phyloP scores from a whole-genome alignment of 2,888 invertebrate genomes.

The Leucophora obtusa region DNA sequence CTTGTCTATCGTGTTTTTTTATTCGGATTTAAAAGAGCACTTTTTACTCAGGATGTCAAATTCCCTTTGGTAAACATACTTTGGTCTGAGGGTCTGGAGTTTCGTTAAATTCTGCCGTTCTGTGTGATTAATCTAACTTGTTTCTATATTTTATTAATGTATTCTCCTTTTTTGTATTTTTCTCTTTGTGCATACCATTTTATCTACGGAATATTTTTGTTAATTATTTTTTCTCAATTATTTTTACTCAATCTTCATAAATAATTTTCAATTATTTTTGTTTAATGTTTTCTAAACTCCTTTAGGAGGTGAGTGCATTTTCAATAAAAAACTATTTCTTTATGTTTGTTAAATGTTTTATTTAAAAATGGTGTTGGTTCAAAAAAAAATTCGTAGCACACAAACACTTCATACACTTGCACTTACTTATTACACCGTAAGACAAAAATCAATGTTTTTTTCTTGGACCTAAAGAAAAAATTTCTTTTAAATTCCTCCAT shows the following conservation, averaged over 20 bases:
- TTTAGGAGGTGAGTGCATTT: slow-evolving; percentile 75
- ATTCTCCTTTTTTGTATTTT: slow-evolving; percentile 61
- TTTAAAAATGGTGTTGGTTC: slow-evolving; percentile 15
- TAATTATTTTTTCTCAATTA: slow-evolving; percentile 42
- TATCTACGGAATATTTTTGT: slow-evolving; percentile 56
- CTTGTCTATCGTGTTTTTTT: no score
- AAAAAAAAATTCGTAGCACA: neutral
- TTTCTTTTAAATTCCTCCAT: no score
- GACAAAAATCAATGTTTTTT: no score
- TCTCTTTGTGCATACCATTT: slow-evolving; percentile 58
- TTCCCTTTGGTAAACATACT: no score
- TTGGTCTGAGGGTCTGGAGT: no score
- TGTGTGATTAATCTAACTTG: slow-evolving; percentile 13
- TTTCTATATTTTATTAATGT: slow-evolving; percentile 45
- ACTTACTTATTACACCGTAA: no score
- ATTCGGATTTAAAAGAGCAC: no score
- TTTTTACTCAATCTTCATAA: slow-evolving; percentile 44
- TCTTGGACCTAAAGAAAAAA: no score
- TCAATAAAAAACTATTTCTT: slow-evolving; percentile 7
- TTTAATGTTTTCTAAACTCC: slow-evolving; percentile 59
- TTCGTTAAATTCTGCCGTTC: no score
- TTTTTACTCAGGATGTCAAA: no score
- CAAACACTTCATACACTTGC: neutral
- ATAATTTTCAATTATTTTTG: slow-evolving; percentile 52
- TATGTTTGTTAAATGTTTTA: slow-evolving; percentile 28